phyloP scores from a whole-genome alignment of 2,888 invertebrate genomes.

The Unio pictorum region DNA sequence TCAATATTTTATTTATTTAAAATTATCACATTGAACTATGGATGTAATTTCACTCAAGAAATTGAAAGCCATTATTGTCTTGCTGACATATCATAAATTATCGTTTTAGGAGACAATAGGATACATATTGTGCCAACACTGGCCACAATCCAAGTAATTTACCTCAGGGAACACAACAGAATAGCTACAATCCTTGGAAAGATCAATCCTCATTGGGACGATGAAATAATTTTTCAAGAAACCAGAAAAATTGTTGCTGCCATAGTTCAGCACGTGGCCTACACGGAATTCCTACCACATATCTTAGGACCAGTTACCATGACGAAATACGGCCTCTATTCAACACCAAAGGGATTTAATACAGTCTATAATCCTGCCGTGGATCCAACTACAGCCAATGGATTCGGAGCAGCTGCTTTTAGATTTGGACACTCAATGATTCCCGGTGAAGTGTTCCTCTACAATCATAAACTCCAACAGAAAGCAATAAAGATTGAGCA shows the following conservation, averaged over 20 bases:
- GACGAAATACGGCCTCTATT: constrained; percentile 87
- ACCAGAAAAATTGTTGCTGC: constrained; percentile 82
- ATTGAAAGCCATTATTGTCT: too few relatives aligned
- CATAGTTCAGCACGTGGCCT: constrained; percentile 75
- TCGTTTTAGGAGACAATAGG: constrained; percentile 81
- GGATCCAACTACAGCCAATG: constrained; percentile 54
- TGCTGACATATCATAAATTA: background rate
- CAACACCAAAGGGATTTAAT: constrained; percentile 84
- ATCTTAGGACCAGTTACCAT: constrained; percentile 92
- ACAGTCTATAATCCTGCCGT: constrained; percentile 42
- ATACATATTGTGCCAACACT: constrained; percentile 90
- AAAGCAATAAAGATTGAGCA: constrained; percentile 1
- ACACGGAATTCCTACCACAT: constrained; percentile 79
- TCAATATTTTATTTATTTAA: too few relatives aligned
- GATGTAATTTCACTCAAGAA: too few relatives aligned
- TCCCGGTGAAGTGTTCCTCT: constrained; percentile 1
- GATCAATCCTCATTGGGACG: constrained; percentile 89
- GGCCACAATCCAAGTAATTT: constrained; percentile 88
- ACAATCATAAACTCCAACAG: background rate
- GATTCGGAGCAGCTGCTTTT: constrained; percentile 63
- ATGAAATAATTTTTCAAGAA: constrained; percentile 53
- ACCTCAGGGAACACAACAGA: constrained; percentile 84
- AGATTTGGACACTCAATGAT: constrained; percentile 59
- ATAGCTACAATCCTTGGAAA: constrained; percentile 83
- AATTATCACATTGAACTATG: too few relatives aligned